These are phyloP conservation scores for Julus scanicus DNA, from an alignment of 2,888 invertebrate genomes.

Conservation along the genomic window DNA sequence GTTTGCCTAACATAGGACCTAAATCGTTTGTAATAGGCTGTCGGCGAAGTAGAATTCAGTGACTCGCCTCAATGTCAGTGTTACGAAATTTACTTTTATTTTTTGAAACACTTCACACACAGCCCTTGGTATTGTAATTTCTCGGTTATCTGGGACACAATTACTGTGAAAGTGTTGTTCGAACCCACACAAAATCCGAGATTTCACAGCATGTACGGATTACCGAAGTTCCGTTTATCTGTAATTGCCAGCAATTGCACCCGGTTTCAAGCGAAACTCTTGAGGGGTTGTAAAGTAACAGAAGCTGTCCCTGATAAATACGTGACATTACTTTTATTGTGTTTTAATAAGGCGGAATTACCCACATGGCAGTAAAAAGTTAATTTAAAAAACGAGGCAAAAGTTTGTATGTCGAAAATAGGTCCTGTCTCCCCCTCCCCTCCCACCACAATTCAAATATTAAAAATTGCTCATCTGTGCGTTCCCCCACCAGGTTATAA, in stretches of 20 bases:
- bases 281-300: background rate
- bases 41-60: no score
- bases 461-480: background rate
- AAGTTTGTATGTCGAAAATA: slow-evolving; percentile 4
- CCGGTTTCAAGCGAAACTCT: background rate
- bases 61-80: no score
- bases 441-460: slow-evolving; percentile 19
- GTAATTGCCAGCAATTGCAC: background rate
- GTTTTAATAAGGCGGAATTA: slow-evolving; percentile 17
- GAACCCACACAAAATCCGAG: no score
- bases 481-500: slow-evolving; percentile 37
- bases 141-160: no score
- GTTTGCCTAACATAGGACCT: no score
- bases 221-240: background rate
- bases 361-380: slow-evolving; percentile 1
- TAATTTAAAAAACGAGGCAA: background rate
- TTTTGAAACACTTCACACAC: no score
- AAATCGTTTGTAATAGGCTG: no score
- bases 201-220: background rate
- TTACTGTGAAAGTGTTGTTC: no score
- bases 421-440: background rate
- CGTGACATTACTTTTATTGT: slow-evolving; percentile 9
- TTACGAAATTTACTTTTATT: no score
- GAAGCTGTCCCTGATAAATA: background rate
- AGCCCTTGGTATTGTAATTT: no score